Conservation (phyloP, 2,797 vertebrate species). For the Poeciliopsis infans region DNA sequence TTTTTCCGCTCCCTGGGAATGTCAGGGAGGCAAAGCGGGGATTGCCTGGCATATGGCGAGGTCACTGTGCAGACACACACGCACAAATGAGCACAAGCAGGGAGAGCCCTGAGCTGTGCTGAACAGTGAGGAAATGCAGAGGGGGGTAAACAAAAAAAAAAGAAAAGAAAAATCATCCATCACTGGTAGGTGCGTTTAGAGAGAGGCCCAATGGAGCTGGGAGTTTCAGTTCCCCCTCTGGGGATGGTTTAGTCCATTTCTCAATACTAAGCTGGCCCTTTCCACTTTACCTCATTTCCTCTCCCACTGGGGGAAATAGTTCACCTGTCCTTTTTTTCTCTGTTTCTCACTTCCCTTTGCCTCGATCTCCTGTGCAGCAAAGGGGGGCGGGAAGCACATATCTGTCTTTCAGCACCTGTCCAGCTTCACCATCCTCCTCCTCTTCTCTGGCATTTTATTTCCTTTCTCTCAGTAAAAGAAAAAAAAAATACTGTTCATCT, state of each 20-base stretch:
- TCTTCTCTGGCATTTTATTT: constrained; percentile 53
- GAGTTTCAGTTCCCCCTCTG: constrained; percentile 55
- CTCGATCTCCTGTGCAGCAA: constrained; percentile 51
- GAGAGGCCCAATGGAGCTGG: constrained; percentile 48
- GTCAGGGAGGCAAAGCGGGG: constrained; percentile 38
- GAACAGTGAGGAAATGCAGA: constrained; percentile 53
- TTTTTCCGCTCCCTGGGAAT: constrained; percentile 62
- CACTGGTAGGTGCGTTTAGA: constrained; percentile 67
- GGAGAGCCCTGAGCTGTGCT: constrained; percentile 42
- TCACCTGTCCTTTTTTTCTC: constrained; percentile 69
- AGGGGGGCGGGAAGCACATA: constrained; percentile 55
- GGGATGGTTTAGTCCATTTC: constrained; percentile 75
- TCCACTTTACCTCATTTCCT: constrained; percentile 72
- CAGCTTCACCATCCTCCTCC: constrained; percentile 41
- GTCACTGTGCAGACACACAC: constrained; percentile 26
- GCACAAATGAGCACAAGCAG: constrained; percentile 38
- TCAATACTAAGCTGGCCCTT: constrained; percentile 61
- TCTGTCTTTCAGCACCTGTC: constrained; percentile 75
- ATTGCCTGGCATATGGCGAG: constrained; percentile 51
- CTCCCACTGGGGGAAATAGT: constrained; percentile 75
- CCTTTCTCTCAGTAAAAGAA: constrained; percentile 56
- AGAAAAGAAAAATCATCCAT: constrained; percentile 70
- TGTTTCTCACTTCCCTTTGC: constrained; percentile 33
- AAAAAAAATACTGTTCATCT: constrained; percentile 43
- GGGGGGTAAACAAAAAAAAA: constrained; percentile 56